Base-by-base conservation (phyloP, 2,888 invertebrate genomes). In the Lamproptera curius region DNA sequence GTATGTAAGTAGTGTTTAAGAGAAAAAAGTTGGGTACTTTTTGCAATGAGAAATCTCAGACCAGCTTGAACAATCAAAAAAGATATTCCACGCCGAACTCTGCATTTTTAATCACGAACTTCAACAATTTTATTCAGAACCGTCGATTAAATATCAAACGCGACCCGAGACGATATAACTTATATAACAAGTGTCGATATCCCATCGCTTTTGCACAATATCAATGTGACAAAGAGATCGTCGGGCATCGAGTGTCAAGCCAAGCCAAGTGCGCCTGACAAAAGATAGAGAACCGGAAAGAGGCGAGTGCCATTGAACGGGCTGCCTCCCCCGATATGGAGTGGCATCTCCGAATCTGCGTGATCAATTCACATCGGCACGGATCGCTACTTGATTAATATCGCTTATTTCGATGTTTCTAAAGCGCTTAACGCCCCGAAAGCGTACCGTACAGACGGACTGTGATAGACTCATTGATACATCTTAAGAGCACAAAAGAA, bases 231-330 rank as follows among this genome's bases (percentile, higher is more conserved):
- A 83, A 84, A 82, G 84, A 73, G 70, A 67, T 68, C 68, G 72
- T 72, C 68, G 55, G 67, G 60, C 72, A 72, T 77, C 69, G 61
- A 84, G 84, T 76, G 75, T 66, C 70, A 67, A 77, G 78, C 71
- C 70, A 66, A 64, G 61, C 65, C 63, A 37, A 50, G 49, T 44
- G 37, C 41, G 44, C 44, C 63, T 68, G 70, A 85, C 84, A 84
- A 86, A 84, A 83, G 86, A 84, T 77, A 70, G 75, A 68, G 73
- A 83, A 76, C 82, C 76, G 84, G 84, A 85, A 84, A 82, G 81
- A 78, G 76, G 67, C 67, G 72, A 84, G 84, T 70, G 81, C 67
- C 66, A 59, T n/a, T n/a, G n/a, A n/a, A 55, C 61, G 67, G 66
- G 74, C n/a, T n/a, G n/a, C 69, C 73, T 72, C 68, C 67, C 64